Conservation (phyloP, 2,888 invertebrate species). For the Cheilosia vernalis region DNA sequence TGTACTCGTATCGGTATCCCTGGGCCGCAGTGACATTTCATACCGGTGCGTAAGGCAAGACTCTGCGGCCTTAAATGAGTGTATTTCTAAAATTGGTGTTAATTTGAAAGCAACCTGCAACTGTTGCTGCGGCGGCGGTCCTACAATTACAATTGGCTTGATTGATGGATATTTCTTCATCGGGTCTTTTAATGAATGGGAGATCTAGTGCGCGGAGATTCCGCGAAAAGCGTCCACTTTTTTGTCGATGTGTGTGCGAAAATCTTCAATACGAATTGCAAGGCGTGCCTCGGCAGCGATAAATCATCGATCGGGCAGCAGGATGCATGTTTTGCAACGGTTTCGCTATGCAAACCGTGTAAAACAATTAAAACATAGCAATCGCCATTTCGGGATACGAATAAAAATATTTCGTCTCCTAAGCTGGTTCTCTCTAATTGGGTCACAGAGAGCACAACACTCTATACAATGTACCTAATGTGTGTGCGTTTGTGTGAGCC, state of each 20-base stretch:
- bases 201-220: not conserved
- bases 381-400: slow-evolving; percentile 41
- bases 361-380: slow-evolving; percentile 65
- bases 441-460: slow-evolving; percentile 59
- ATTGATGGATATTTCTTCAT: slow-evolving; percentile 68
- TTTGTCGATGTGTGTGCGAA: not conserved
- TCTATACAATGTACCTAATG: slow-evolving; percentile 28
- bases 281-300: slow-evolving; percentile 48
- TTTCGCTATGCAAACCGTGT: slow-evolving; percentile 53
- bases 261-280: slow-evolving; percentile 21
- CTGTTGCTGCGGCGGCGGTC: slow-evolving; percentile 20
- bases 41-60: slow-evolving; percentile 19
- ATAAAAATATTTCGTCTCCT: slow-evolving; percentile 23
- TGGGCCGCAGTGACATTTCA: slow-evolving; percentile 55
- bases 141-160: slow-evolving; percentile 61
- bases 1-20: not conserved
- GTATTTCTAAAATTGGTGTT: slow-evolving; percentile 62
- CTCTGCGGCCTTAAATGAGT: slow-evolving; percentile 48
- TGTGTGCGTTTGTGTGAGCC: slow-evolving; percentile 28
- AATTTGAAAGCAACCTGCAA: slow-evolving; percentile 65
- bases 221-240: slow-evolving; percentile 12
- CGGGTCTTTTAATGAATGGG: slow-evolving; percentile 42
- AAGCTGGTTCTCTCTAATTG: slow-evolving; percentile 54
- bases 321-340: slow-evolving; percentile 49
- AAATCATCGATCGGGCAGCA: slow-evolving; percentile 39